Base-by-base conservation (phyloP, 2,888 invertebrate species). In the Metopia argyrocephala region DNA sequence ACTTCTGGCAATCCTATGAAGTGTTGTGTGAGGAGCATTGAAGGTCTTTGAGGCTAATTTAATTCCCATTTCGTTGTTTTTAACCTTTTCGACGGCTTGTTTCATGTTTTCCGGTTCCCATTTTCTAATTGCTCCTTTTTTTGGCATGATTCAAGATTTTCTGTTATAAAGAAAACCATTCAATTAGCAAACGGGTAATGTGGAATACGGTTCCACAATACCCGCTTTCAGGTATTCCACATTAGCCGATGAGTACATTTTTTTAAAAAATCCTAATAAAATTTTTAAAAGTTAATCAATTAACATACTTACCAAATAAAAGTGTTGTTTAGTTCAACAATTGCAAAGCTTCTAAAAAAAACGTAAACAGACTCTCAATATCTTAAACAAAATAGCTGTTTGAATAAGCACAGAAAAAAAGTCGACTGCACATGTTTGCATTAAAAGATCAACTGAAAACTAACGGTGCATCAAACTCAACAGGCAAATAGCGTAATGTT, bases 121-220 rank as follows among this genome's bases (percentile, higher is more conserved):
- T 27, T 38, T 61, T 21, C 46, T 28, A 61, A 61, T 61, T 46
- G 48, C 12, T 48, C 48, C 48, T 18, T 48, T 48, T 48, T 6
- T 46, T 3, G 46, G 46, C 48, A 48, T 48, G 0, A 48, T 48
- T 48, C 18, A 18, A 48, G 18, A 48, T 48, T 48, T n/a, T 18
- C 48, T 48, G 48, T 48, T 48, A 48, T 15, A 48, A 48, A 48
- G 18, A 48, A 2, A 48, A 4, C 12, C 48, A 48, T 48, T 18
- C 6, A 31, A 31, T 31, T 31, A 31, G 9, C 9, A 31, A 18
- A 18, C 18, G 48, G 18, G n/a, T 48, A 48, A 18, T 48, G 20
- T 48, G 48, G 48, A 18, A 48, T 46, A 46, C 46, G 46, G 46
- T 48, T 31, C 48, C 48, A 48, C 48, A 12, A 6, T 48, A 48